Conservation (phyloP, 2,888 invertebrate species). For the Limenitis camilla region DNA sequence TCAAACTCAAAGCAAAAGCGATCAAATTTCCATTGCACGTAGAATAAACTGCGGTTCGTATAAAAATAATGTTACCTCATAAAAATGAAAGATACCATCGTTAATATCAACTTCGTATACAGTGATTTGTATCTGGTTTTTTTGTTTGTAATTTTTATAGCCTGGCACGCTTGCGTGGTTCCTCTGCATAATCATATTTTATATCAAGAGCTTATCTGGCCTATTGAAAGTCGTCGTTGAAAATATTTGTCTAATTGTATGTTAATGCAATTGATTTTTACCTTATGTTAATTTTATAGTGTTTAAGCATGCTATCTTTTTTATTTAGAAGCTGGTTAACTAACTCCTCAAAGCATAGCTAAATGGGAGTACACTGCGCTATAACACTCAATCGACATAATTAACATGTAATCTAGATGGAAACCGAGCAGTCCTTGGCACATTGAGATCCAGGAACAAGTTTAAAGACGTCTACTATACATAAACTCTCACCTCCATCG, state of each 20-base stretch:
- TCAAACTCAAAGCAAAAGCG: conserved; percentile 7
- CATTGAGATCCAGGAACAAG: too few species aligned
- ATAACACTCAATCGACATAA: too few species aligned
- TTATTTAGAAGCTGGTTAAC: background rate
- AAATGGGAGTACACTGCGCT: too few species aligned
- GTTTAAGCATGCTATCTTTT: conserved; percentile 1
- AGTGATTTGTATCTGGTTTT: conserved; percentile 57
- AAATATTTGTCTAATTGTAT: conserved; percentile 60
- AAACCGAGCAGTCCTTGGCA: too few species aligned
- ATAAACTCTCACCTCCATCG: too few species aligned
- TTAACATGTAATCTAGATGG: too few species aligned
- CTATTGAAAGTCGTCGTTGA: conserved; percentile 66
- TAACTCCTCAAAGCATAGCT: too few species aligned
- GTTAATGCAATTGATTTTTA: conserved; percentile 41
- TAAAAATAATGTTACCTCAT: conserved; percentile 16
- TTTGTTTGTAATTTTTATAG: conserved; percentile 69
- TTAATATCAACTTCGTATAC: conserved; percentile 29
- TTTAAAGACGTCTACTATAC: too few species aligned
- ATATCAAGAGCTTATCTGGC: conserved; percentile 62
- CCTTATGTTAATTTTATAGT: background rate
- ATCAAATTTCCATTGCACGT: conserved; percentile 16
- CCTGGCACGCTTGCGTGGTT: conserved; percentile 56
- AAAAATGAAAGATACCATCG: conserved; percentile 17
- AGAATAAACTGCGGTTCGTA: conserved; percentile 8
- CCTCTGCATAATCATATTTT: conserved; percentile 66